phyloP scores from a whole-genome alignment of 2,797 vertebrate genomes.

The Anguilla marmorata region DNA sequence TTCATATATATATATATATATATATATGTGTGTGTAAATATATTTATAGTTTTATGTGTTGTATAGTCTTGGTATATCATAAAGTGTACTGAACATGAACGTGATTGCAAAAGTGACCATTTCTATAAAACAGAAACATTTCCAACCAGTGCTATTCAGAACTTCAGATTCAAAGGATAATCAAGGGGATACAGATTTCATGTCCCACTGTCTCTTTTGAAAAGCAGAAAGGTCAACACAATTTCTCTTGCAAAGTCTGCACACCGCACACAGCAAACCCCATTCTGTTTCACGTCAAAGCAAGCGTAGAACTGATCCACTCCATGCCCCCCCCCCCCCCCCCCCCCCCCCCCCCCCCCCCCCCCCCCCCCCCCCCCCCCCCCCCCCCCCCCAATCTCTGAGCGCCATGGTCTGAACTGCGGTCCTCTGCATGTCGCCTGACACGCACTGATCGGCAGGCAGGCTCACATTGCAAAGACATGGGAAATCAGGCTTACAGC shows the following conservation, averaged over 20 bases:
- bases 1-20: slow-evolving; percentile 35
- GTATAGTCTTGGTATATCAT: slow-evolving; percentile 42
- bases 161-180: slow-evolving; percentile 43
- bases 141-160: slow-evolving; percentile 57
- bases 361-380: background rate
- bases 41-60: slow-evolving; percentile 32
- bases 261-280: slow-evolving; percentile 9
- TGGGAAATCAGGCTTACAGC: slow-evolving; percentile 43
- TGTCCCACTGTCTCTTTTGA: background rate
- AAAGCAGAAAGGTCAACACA: background rate
- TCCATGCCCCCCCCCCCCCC: too few species aligned
- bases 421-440: background rate
- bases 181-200: background rate
- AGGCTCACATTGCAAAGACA: slow-evolving; percentile 21
- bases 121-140: slow-evolving; percentile 64
- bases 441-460: slow-evolving; percentile 24
- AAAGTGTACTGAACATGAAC: slow-evolving; percentile 47
- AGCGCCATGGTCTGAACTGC: background rate
- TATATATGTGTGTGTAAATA: slow-evolving; percentile 53
- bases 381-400: background rate
- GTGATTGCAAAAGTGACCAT: slow-evolving; percentile 54
- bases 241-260: background rate
- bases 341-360: background rate
- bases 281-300: background rate
- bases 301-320: background rate